Evolutionary conservation across 1,140 invertebrate species (phyloP).

Genomic region (Plectrocnemia conspersa): DNA sequence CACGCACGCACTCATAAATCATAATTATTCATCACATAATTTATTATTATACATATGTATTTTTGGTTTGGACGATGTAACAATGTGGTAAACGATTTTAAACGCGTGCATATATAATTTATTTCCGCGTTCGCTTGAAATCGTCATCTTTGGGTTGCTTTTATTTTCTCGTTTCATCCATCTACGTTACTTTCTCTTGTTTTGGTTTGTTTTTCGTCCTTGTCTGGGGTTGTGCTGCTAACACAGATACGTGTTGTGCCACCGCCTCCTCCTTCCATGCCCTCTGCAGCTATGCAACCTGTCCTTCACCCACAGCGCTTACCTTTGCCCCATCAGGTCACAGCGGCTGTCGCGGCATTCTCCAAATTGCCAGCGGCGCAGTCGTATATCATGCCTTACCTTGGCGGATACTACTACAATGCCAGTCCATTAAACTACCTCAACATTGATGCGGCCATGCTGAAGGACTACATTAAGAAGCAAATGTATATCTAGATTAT

Average conservation of each 20-base stretch:
- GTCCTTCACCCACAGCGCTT: slow-evolving; percentile 34
- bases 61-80: too few relatives aligned
- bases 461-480: slow-evolving; percentile 76
- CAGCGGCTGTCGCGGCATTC: slow-evolving; percentile 45
- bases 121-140: too few relatives aligned
- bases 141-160: too few relatives aligned
- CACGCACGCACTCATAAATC: too few relatives aligned
- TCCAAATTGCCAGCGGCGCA: slow-evolving; percentile 37
- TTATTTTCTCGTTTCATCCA: too few relatives aligned
- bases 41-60: too few relatives aligned
- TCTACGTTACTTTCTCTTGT: slow-evolving; percentile 5
- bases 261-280: slow-evolving; percentile 4
- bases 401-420: slow-evolving; percentile 54
- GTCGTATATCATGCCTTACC: slow-evolving; percentile 58
- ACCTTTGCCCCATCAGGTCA: slow-evolving; percentile 38
- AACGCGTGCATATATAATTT: too few relatives aligned
- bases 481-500: slow-evolving; percentile 66
- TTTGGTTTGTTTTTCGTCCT: slow-evolving; percentile 1
- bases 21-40: too few relatives aligned
- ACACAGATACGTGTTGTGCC: slow-evolving; percentile 15
- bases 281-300: slow-evolving; percentile 12
- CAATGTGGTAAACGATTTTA: too few relatives aligned
- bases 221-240: slow-evolving; percentile 8
- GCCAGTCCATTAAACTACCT: slow-evolving; percentile 49
- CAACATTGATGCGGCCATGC: slow-evolving; percentile 50